These are phyloP conservation scores for Thumatha senex DNA, from an alignment of 2,888 invertebrate genomes.

Conservation along the genomic window DNA sequence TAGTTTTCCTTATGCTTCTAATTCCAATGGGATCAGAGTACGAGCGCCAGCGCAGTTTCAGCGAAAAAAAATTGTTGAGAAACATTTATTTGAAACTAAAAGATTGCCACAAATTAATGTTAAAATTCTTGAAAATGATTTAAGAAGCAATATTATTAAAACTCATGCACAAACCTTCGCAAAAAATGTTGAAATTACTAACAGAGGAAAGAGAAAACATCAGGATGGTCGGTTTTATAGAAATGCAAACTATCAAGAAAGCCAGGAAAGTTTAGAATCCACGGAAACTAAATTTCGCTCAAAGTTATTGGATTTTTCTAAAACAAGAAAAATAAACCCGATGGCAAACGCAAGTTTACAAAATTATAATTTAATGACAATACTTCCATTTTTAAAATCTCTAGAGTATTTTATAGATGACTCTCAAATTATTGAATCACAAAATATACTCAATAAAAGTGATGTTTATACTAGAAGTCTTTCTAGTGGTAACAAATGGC, in stretches of 20 bases:
- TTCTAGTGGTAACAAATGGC: conserved; percentile 64
- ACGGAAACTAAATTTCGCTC: conserved; percentile 22
- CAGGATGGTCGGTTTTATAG: conserved; percentile 51
- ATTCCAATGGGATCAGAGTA: conserved; percentile 55
- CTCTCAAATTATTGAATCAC: conserved; percentile 27
- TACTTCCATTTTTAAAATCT: conserved; percentile 65
- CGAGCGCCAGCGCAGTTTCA: conserved; percentile 54
- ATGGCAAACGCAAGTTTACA: conserved; percentile 33
- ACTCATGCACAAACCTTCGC: conserved; percentile 53
- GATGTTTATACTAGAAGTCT: conserved; percentile 59
- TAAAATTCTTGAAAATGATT: conserved; percentile 59
- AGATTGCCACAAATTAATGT: conserved; percentile 64
- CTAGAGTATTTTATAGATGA: conserved; percentile 55
- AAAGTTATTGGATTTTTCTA: conserved; percentile 28
- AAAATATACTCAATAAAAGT: conserved; percentile 26
- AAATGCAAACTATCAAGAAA: conserved; percentile 30
- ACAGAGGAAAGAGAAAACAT: conserved; percentile 49
- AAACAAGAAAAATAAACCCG: conserved; percentile 29
- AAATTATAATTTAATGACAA: conserved; percentile 48
- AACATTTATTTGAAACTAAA: conserved; percentile 46
- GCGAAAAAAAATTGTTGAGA: conserved; percentile 52
- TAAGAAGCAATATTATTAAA: conserved; percentile 56
- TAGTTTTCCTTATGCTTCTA: conserved; percentile 62
- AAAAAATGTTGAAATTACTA: conserved; percentile 58
- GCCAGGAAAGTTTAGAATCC: conserved; percentile 22